Percentiles rank a stretch among this genome's conserved stretches.
Conservation (phyloP, 2,888 invertebrate species). For the Pedicia rivosa region DNA sequence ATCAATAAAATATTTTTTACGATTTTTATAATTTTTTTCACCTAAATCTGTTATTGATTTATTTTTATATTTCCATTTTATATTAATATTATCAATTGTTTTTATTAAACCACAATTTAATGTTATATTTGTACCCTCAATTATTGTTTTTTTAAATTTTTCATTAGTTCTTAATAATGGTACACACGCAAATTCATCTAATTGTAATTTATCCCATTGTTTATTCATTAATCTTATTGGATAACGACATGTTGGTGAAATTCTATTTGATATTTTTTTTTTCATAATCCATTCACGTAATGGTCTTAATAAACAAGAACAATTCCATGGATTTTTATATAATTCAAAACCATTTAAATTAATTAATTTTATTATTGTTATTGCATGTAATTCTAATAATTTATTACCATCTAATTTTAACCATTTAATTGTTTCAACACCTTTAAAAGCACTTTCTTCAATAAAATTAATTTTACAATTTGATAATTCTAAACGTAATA, state of each 20-base stretch:
- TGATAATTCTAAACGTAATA: constrained; percentile 56
- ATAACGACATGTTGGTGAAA: constrained; percentile 50
- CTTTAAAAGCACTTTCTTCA: constrained; percentile 53
- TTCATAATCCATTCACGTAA: constrained; percentile 64
- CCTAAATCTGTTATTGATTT: neutral
- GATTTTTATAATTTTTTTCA: constrained; percentile 1
- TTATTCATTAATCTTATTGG: constrained; percentile 46
- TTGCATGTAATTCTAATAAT: constrained; percentile 44
- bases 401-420: constrained; percentile 62
- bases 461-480: constrained; percentile 53
- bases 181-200: constrained; percentile 66
- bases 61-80: constrained; percentile 4
- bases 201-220: constrained; percentile 57
- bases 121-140: neutral
- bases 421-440: constrained; percentile 59
- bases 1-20: constrained; percentile 2
- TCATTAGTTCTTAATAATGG: constrained; percentile 47
- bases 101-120: neutral
- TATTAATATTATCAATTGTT: neutral
- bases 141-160: neutral
- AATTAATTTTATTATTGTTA: constrained; percentile 45
- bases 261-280: constrained; percentile 57
- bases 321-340: constrained; percentile 70
- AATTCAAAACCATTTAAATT: constrained; percentile 59
- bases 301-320: constrained; percentile 58